Base-by-base conservation (phyloP, 1,140 invertebrate genomes). In the Drosophila pseudoananassae region DNA sequence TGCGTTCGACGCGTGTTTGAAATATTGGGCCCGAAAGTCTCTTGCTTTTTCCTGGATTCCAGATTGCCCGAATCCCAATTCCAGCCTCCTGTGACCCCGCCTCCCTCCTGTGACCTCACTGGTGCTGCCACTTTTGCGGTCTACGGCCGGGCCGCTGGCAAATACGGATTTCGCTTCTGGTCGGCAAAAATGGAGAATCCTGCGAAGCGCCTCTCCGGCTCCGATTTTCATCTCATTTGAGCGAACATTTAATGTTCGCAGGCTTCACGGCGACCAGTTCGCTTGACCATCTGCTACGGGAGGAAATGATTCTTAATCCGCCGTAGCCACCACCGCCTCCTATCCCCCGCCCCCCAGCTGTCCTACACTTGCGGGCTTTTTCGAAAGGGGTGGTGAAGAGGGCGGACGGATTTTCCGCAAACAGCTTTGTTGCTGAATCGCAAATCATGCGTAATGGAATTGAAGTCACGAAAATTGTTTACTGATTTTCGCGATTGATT, bases 1-100 rank as follows among this genome's bases (percentile, higher is more conserved):
- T 77, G 75, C 73, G 75, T 77, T 77, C 75, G 75, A 77, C 73
- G 75, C 75, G 75, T 77, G 72, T 77, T 77, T 77, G 74, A 77
- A 77, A 77, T 77, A 77, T 77, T 77, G 75, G 64, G 27, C 45
- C 51, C 57, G 27, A 51, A 65, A 65, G 25, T 70, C 70, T 25
- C 33, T 36, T 36, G 33, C 33, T 36, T 36, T 36, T 33, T 33
- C 31, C 31, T 33, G 31, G 31, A 33, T 33, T 33, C 33, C 33
- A 12, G 33, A 36, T 36, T 36, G 33, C 33, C 0, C 23, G 27
- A 4, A 27, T 10, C n/a, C 17, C 25, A 27, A 27, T 27, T 55
- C 12, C 58, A 15, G 31, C 46, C 25, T n/a, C 20, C 31, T 23
- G 12, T 14, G n/a, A 8, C 51, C n/a, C 63, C n/a, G n/a, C n/a